Evolutionary conservation across 2,888 invertebrate species (phyloP).

Genomic region (Autographa pulchrina): DNA sequence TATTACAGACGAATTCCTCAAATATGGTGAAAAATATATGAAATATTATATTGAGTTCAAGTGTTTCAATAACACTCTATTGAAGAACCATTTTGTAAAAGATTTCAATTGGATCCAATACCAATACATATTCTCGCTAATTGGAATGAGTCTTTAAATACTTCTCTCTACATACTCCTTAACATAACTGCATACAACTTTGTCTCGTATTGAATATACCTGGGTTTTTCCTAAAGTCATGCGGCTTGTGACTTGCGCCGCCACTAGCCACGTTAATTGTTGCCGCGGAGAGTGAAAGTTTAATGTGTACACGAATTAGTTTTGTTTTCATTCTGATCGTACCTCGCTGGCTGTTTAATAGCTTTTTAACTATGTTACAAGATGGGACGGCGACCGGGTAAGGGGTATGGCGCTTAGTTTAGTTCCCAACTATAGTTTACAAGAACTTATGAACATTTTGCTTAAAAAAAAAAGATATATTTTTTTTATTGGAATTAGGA

Average conservation of each 20-base stretch:
- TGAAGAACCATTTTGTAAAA: neutral
- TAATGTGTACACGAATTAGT: constrained; percentile 64
- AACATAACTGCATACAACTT: neutral
- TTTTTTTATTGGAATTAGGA: too few relatives aligned
- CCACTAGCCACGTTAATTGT: constrained; percentile 63
- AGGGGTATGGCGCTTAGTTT: neutral
- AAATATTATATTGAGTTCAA: too few relatives aligned
- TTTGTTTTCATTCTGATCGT: constrained; percentile 61
- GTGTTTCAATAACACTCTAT: too few relatives aligned
- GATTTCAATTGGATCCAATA: neutral
- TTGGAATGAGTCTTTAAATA: neutral
- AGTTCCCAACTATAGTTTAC: too few relatives aligned
- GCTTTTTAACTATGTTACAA: constrained; percentile 10
- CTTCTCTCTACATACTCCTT: neutral
- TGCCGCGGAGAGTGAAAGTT: constrained; percentile 71
- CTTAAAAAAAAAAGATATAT: too few relatives aligned
- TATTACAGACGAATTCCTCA: too few relatives aligned
- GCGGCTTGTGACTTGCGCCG: constrained; percentile 42
- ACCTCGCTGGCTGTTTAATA: constrained; percentile 22
- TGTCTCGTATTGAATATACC: neutral
- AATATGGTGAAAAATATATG: too few relatives aligned
- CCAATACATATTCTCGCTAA: neutral
- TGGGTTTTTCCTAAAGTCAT: neutral
- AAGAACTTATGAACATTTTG: too few relatives aligned
- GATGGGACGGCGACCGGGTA: neutral